A percentile compares a stretch with the other conserved stretches of the same genome.
phyloP scores from a whole-genome alignment of 2,113 vertebrate species.

The Girardinichthys multiradiatus region DNA sequence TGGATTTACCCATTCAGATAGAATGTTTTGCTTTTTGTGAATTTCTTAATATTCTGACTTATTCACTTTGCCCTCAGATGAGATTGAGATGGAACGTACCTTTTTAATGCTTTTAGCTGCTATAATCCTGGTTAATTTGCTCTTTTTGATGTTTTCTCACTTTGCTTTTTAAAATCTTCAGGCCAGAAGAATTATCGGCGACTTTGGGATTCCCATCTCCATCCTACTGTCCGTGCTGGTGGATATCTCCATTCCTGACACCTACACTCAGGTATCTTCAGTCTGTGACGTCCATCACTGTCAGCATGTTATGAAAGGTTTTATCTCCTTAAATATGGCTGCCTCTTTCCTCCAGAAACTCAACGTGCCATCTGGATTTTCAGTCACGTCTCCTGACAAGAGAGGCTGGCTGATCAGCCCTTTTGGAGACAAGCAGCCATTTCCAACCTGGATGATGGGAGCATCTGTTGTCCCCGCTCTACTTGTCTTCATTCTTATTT shows the following conservation, averaged over 20 bases:
- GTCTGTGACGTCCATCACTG: background rate
- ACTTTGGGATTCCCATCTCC: conserved; percentile 98
- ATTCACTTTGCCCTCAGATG: background rate
- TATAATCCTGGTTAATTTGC: background rate
- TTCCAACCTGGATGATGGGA: conserved; percentile 98
- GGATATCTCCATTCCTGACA: conserved; percentile 90
- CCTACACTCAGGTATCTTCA: conserved; percentile 90
- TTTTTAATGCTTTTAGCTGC: background rate
- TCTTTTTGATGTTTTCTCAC: background rate
- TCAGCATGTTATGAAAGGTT: background rate
- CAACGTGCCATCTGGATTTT: conserved; percentile 93
- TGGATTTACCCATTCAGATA: no score
- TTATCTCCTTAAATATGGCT: background rate
- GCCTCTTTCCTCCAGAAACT: conserved; percentile 85
- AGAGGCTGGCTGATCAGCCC: conserved; percentile 97
- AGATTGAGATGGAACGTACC: background rate
- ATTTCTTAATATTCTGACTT: no score
- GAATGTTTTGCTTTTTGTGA: no score
- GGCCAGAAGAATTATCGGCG: conserved; percentile 95
- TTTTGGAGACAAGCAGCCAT: conserved; percentile 89
- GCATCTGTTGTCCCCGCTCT: conserved; percentile 93
- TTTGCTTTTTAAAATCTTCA: conserved; percentile 55
- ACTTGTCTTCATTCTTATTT: conserved; percentile 97
- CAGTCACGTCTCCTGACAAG: conserved; percentile 93
- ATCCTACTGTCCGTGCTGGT: conserved; percentile 93